These are phyloP conservation scores for Helostoma temminkii DNA, from an alignment of 2,797 vertebrate species.

Conservation along the genomic window DNA sequence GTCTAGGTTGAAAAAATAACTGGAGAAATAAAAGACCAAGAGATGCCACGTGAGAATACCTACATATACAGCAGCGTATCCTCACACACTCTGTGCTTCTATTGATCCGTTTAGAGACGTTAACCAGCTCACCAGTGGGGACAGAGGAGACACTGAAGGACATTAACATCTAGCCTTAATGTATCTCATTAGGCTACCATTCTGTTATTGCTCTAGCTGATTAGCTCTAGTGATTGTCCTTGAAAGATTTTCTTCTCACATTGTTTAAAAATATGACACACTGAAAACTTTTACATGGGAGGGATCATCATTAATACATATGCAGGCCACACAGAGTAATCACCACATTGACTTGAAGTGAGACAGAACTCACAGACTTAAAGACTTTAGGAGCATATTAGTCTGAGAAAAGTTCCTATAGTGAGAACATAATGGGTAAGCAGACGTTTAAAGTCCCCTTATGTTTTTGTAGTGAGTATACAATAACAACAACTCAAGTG, in stretches of 20 bases:
- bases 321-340: constrained; percentile 21
- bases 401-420: constrained; percentile 12
- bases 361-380: constrained; percentile 4
- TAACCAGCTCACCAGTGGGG: constrained; percentile 35
- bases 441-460: constrained; percentile 40
- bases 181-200: constrained; percentile 57
- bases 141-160: constrained; percentile 42
- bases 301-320: constrained; percentile 13
- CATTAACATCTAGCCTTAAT: constrained; percentile 42
- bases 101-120: constrained; percentile 50
- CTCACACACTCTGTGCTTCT: constrained; percentile 30
- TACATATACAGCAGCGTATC: constrained; percentile 29
- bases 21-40: constrained; percentile 32
- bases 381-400: constrained; percentile 17
- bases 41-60: constrained; percentile 25
- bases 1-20: constrained; percentile 26
- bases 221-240: constrained; percentile 45
- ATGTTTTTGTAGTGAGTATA: no score
- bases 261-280: constrained; percentile 24
- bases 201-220: constrained; percentile 24
- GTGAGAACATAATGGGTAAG: constrained; percentile 21
- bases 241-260: constrained; percentile 26
- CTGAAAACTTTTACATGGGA: constrained; percentile 16
- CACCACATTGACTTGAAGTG: constrained; percentile 12
- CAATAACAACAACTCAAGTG: no score